phyloP scores from a whole-genome alignment of 2,113 vertebrate genomes.

The Capricornis sumatraensis region DNA sequence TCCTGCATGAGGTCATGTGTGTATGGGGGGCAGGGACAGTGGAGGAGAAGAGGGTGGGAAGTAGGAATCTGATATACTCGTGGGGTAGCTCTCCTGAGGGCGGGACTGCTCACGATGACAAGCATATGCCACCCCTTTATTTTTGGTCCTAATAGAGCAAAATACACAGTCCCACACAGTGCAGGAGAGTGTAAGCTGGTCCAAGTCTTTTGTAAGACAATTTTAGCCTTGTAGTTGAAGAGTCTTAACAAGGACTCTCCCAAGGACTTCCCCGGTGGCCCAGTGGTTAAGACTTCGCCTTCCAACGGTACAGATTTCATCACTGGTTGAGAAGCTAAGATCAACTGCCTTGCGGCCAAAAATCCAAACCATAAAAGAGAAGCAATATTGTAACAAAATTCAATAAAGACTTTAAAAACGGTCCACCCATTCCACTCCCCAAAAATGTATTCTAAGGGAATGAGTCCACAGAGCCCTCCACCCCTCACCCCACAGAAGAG shows the following conservation, averaged over 20 bases:
- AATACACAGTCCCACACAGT: background rate
- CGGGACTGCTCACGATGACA: accelerated
- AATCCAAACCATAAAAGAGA: background rate
- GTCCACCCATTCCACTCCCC: background rate
- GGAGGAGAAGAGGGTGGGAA: accelerated
- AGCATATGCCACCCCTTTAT: accelerated
- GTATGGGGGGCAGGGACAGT: accelerated
- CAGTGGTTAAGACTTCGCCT: background rate
- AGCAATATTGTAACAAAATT: background rate
- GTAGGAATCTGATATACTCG: accelerated
- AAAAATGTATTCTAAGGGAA: background rate
- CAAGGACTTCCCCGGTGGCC: background rate
- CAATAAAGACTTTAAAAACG: background rate
- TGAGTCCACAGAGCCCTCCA: accelerated
- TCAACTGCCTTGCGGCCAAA: background rate
- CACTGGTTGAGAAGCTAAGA: background rate
- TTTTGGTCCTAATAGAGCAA: background rate
- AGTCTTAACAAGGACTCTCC: background rate
- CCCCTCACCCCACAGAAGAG: background rate
- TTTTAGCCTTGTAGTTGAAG: background rate
- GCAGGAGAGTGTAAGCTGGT: background rate
- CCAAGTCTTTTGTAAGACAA: background rate
- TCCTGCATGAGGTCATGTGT: background rate
- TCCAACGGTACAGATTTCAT: too few species aligned
- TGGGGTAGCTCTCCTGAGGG: background rate